A percentile compares a stretch with the other conserved stretches of the same genome.
phyloP scores from a whole-genome alignment of 2,113 vertebrate species.

The Seriola rivoliana region DNA sequence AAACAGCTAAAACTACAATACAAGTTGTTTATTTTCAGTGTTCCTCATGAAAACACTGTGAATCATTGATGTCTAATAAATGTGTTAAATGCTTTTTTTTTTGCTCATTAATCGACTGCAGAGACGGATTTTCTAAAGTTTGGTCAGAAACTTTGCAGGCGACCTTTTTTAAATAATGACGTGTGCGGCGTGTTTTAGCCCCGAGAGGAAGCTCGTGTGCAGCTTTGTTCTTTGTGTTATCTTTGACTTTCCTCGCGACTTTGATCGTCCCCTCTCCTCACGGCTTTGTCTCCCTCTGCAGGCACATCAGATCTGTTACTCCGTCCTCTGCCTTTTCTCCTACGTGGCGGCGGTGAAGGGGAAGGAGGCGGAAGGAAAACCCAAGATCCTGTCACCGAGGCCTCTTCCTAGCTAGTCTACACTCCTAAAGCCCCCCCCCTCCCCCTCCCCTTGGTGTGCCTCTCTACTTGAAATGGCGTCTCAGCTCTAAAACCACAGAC shows the following conservation, averaged over 20 bases:
- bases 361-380: constrained; percentile 95
- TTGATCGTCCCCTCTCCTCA: background rate
- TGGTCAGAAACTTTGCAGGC: background rate
- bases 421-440: background rate
- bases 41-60: background rate
- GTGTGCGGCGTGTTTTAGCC: background rate
- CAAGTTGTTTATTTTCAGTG: background rate
- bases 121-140: background rate
- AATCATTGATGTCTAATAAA: background rate
- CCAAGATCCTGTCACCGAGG: constrained; percentile 91
- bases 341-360: constrained; percentile 97
- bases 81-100: no score
- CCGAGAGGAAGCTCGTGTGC: background rate
- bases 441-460: constrained; percentile 51
- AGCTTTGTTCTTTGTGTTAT: background rate
- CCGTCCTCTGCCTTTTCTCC: constrained; percentile 99
- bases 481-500: constrained; percentile 57
- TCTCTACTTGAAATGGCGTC: constrained; percentile 63
- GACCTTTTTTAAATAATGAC: background rate
- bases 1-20: background rate
- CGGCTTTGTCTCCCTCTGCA: constrained; percentile 62
- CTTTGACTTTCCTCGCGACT: background rate
- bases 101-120: background rate
- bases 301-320: constrained; percentile 99
- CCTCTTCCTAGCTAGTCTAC: constrained; percentile 90